Evolutionary conservation across 2,113 vertebrate species (phyloP), one percentile per base, ranked within the genome.

Genomic region (Pangasianodon gigas): DNA sequence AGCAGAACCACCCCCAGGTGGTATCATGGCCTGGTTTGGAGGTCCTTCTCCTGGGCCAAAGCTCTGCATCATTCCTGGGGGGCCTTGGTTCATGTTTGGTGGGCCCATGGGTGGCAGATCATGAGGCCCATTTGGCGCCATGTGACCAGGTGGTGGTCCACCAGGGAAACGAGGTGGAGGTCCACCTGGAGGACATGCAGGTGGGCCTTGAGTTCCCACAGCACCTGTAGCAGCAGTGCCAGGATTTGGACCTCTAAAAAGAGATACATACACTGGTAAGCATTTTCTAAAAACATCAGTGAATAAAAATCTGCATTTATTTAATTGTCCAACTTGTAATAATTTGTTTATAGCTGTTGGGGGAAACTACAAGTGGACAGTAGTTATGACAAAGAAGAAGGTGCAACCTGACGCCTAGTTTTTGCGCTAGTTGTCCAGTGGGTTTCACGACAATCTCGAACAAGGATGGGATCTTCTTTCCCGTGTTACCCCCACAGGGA

Each of bases 391-490:
- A 69, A 85, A 24, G 75, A 21, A 74, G 60, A 7, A 44, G 41
- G 44, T 24, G 7, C 92, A 87, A 99, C 98, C 97, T 97, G 48
- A 97, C 97, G 0, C 97, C 97, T 89, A 99, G 95, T 81, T 99
- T 99, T 91, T 99, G 97, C 0, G 98, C 98, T 91, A 99, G 94
- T 92, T 99, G 98, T 79, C 97, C 97, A 0, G 98, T 99, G 13
- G 98, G 98, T 71, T 98, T 96, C 13, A 99, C 98, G 74, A 98
- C 98, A 4, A 99, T 98, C 95, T 99, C 98, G 67, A 99, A 99
- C 65, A 99, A 92, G 0, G 98, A 99, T 0, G 98, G 98, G 82
- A 99, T 99, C 93, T 99, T 99, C 93, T 97, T 97, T 51, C 96
- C 95, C 1, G 84, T 90, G 89, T 93, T 97, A 95, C 0, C 96